phyloP scores from a whole-genome alignment of 1,140 invertebrate species.

The Cotesia chilonis region DNA sequence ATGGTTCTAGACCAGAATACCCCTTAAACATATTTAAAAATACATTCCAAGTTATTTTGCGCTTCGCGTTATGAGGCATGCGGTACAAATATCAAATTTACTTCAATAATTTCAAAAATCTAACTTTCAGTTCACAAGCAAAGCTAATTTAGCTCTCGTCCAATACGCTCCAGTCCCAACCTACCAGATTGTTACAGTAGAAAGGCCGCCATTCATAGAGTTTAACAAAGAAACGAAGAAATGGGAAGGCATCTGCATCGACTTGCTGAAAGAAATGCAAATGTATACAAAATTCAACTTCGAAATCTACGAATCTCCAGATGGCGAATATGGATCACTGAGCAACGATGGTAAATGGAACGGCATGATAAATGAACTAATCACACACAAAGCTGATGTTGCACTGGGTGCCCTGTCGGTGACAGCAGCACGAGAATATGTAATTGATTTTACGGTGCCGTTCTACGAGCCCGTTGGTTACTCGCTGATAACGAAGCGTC shows the following conservation, averaged over 20 bases:
- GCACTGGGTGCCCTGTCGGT: conserved; percentile 87
- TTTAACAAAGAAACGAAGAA: conserved; percentile 72
- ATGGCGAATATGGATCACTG: conserved; percentile 86
- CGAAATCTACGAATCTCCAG: conserved; percentile 80
- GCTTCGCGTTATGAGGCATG: too few species aligned
- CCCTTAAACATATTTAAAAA: too few species aligned
- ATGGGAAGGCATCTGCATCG: conserved; percentile 92
- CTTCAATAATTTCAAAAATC: not conserved
- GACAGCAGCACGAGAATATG: conserved; percentile 93
- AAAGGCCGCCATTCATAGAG: conserved; percentile 88
- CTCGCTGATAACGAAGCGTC: conserved; percentile 88
- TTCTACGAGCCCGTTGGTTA: conserved; percentile 96
- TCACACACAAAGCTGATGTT: conserved; percentile 91
- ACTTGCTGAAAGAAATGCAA: conserved; percentile 86
- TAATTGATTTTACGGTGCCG: conserved; percentile 92
- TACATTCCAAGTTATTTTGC: too few species aligned
- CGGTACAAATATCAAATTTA: not conserved
- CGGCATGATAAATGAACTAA: conserved; percentile 90
- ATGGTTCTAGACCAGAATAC: too few species aligned
- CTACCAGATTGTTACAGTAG: conserved; percentile 81
- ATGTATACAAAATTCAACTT: conserved; percentile 88
- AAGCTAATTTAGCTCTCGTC: too few species aligned
- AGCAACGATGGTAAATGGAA: conserved; percentile 88
- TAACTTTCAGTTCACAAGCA: not conserved
- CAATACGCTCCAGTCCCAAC: conserved; percentile 68